These are phyloP conservation scores for Pituophis catenifer DNA, from an alignment of 2,113 vertebrate genomes.

Conservation along the genomic window DNA sequence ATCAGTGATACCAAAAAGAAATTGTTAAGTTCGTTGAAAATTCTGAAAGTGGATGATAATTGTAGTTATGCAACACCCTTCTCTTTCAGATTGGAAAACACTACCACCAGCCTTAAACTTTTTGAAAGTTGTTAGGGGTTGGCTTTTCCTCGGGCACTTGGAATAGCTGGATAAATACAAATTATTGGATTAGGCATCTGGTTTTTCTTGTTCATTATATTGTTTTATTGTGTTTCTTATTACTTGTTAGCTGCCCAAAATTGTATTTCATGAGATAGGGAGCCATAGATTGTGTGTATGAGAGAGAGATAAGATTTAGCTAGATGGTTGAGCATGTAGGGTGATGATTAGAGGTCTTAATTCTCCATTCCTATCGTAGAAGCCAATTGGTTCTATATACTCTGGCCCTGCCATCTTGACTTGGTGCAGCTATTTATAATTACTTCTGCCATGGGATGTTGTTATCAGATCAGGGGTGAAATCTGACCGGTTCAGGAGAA, in stretches of 20 bases:
- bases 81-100: too few relatives aligned
- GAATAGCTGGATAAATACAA: background rate
- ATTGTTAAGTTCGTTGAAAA: background rate
- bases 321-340: background rate
- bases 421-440: background rate
- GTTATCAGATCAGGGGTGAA: too few relatives aligned
- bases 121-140: background rate
- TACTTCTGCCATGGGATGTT: background rate
- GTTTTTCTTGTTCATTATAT: background rate
- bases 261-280: background rate
- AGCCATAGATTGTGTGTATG: background rate
- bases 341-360: background rate
- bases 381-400: background rate
- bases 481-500: too few relatives aligned
- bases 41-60: background rate
- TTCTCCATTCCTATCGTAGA: background rate
- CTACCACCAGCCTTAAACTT: background rate
- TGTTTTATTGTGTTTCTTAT: background rate
- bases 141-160: background rate
- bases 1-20: background rate
- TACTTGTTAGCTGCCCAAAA: background rate
- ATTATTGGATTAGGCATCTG: background rate
- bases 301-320: background rate
- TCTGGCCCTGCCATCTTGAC: background rate
- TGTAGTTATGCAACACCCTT: background rate